These are phyloP conservation scores for Lottia gigantea DNA, from an alignment of 2,888 invertebrate genomes.

Conservation along the genomic window DNA sequence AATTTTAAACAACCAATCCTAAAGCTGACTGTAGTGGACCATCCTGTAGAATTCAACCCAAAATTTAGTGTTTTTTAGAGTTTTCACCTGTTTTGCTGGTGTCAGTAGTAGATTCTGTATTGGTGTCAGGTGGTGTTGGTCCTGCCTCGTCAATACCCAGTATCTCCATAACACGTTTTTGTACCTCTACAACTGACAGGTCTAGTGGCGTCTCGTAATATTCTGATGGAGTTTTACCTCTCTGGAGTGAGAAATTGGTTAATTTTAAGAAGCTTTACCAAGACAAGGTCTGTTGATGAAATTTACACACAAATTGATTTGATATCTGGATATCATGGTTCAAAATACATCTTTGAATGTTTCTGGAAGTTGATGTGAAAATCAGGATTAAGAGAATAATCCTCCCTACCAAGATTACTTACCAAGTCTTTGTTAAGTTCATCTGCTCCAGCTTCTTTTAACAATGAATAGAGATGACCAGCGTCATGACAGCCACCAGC, in stretches of 20 bases:
- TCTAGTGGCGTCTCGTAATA: slow-evolving; percentile 41
- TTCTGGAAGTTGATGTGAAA: too few relatives aligned
- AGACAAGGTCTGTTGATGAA: too few relatives aligned
- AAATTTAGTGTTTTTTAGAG: too few relatives aligned
- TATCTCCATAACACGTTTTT: slow-evolving; percentile 31
- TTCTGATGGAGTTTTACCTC: slow-evolving; percentile 42
- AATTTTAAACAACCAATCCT: too few relatives aligned
- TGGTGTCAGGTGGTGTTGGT: slow-evolving; percentile 24
- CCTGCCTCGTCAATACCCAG: slow-evolving; percentile 3
- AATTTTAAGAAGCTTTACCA: too few relatives aligned
- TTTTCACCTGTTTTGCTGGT: slow-evolving; percentile 6
- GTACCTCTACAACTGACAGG: slow-evolving; percentile 31
- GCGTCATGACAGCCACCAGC: slow-evolving; percentile 45
- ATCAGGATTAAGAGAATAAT: too few relatives aligned
- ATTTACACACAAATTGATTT: too few relatives aligned
- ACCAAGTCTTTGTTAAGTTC: slow-evolving; percentile 44
- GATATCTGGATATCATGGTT: too few relatives aligned
- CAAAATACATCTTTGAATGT: too few relatives aligned
- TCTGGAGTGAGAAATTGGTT: slow-evolving; percentile 27
- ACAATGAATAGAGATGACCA: slow-evolving; percentile 39
- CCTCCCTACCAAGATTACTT: too few relatives aligned
- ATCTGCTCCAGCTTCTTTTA: slow-evolving; percentile 47
- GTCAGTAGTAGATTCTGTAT: neutral
- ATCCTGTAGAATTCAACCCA: too few relatives aligned
- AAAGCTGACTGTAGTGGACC: too few relatives aligned